These are phyloP conservation scores for Asarcornis scutulata DNA, from an alignment of 2,113 vertebrate species.

Conservation along the genomic window DNA sequence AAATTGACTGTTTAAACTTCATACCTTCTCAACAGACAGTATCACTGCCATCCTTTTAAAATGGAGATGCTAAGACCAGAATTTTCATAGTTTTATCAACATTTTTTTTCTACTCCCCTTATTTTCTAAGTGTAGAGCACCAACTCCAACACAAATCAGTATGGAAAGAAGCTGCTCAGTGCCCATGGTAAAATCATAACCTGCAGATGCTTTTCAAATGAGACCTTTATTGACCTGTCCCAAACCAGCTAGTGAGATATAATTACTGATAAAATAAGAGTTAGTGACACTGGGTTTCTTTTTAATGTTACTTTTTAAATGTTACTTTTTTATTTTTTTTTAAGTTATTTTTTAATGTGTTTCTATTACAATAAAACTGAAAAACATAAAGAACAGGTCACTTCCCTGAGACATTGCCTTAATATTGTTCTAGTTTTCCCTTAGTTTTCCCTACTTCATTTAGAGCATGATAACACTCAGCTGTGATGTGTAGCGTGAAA, in stretches of 20 bases:
- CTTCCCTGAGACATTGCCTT: not conserved
- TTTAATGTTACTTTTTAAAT: not conserved
- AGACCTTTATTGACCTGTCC: not conserved
- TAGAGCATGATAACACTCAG: not conserved
- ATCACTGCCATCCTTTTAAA: not conserved
- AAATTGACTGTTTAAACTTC: not conserved
- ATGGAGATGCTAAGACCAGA: not conserved
- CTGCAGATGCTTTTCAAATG: not conserved
- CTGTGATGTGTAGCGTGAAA: not conserved
- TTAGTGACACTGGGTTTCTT: not conserved
- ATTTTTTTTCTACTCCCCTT: not conserved
- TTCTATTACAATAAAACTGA: conserved; percentile 10
- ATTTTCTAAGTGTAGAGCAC: not conserved
- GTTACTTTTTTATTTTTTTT: not conserved
- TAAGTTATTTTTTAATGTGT: not conserved
- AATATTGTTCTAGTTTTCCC: not conserved
- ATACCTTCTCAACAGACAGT: not conserved
- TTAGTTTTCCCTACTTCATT: not conserved
- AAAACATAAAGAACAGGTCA: not conserved
- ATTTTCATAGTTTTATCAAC: not conserved
- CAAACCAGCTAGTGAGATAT: not conserved
- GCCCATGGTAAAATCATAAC: not conserved
- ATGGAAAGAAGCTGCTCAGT: not conserved
- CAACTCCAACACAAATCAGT: not conserved
- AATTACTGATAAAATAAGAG: conserved; percentile 13